Conservation (phyloP, 2,797 vertebrate species). For the Aldrovandia affinis region DNA sequence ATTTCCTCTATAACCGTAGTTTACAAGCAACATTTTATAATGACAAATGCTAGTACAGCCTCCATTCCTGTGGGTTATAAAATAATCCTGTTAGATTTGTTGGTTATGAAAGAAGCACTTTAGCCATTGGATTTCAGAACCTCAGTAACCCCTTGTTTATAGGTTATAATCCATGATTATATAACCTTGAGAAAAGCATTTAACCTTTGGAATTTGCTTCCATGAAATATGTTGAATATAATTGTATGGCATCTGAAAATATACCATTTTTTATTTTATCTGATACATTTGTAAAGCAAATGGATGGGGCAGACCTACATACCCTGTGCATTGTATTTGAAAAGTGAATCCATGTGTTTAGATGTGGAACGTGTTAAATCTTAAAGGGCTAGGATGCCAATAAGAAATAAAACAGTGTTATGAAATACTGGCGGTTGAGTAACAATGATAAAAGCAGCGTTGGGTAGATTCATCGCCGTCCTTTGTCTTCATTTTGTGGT, state of each 20-base stretch:
- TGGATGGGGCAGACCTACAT: neutral
- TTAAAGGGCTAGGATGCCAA: neutral
- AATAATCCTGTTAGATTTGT: neutral
- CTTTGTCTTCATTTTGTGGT: conserved; percentile 19
- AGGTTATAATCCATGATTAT: neutral
- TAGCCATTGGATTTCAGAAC: neutral
- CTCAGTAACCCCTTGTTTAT: neutral
- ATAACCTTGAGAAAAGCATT: neutral
- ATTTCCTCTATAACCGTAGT: neutral
- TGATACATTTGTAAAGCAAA: neutral
- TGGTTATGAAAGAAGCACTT: neutral
- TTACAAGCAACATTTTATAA: neutral
- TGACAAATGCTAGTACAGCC: neutral
- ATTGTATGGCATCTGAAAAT: neutral
- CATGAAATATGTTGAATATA: conserved; percentile 1
- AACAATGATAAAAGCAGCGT: conserved; percentile 12
- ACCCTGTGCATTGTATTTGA: neutral
- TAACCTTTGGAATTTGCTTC: neutral
- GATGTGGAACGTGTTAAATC: neutral
- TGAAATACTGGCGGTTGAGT: conserved; percentile 12
- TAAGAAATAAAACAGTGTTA: conserved; percentile 13
- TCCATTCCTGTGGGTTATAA: neutral
- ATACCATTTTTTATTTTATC: neutral
- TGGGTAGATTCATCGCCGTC: neutral
- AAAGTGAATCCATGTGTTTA: neutral